Base-by-base conservation (phyloP, 1,140 invertebrate species). In the Tenebrio molitor region DNA sequence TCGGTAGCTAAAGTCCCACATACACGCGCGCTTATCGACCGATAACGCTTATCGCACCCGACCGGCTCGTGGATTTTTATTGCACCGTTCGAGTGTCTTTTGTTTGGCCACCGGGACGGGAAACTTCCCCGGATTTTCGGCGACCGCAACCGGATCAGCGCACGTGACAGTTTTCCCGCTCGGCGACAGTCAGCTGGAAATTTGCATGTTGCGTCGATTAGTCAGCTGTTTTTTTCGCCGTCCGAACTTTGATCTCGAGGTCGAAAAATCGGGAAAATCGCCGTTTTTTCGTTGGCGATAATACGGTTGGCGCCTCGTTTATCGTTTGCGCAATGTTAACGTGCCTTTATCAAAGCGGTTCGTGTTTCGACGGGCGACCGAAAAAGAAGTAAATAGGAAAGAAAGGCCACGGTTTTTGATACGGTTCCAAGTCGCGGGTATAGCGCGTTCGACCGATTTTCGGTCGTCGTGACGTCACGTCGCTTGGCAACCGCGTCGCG, bases 291-390 rank as follows among this genome's bases (percentile, higher is more conserved):
- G 12, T 2, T 6, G 5, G 10, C 15, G 50, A 58, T 58, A 29
- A 58, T 58, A 58, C 7, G 19, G 3, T 25, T 69, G 68, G 68
- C 68, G 68, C 68, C 68, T 53, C 21, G 10, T 12, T 69, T 50
- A 50, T 53, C 33, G 42, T 69, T 69, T 69, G 33, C 68, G 68
- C 68, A 69, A 69, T 58, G 41, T 33, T 39, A 58, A 69, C 46
- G 62, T 53, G 39, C 68, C 36, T 69, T 19, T 34, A 69, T 58
- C 68, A 41, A 69, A 69, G 34, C 29, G 33, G 15, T 69, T 8
- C 25, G 5, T n/a, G 29, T 67, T 25, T 69, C 19, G 2, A 34
- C 12, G 12, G 58, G 4, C 4, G 29, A 10, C 29, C 29, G 29
- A 33, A 33, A 33, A n/a, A n/a, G n/a, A n/a, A n/a, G n/a, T n/a